Conservation (phyloP, 1,140 invertebrate species). For the Gryon sp. region DNA sequence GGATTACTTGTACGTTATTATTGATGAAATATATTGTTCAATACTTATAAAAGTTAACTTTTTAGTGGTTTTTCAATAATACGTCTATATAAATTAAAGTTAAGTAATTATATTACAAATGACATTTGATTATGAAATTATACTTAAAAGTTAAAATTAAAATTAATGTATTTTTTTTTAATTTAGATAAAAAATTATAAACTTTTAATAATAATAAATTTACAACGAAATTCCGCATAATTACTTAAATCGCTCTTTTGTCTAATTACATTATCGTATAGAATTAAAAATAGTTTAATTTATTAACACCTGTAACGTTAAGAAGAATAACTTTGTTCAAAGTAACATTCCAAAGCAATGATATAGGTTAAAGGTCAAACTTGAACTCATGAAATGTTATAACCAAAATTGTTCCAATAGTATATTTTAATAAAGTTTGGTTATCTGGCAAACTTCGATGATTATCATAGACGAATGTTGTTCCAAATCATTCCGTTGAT, state of each 20-base stretch:
- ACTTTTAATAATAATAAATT: no score
- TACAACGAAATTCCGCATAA: not conserved
- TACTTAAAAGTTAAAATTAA: no score
- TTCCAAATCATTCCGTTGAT: no score
- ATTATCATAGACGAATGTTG: not conserved
- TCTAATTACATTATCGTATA: not conserved
- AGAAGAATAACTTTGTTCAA: constrained; percentile 26
- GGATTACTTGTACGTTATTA: constrained; percentile 8
- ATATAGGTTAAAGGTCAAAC: constrained; percentile 30
- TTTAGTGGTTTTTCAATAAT: no score
- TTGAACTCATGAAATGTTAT: constrained; percentile 13
- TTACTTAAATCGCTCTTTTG: not conserved
- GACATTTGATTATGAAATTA: no score
- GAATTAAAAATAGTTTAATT: constrained; percentile 21
- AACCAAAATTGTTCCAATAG: constrained; percentile 39
- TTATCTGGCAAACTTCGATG: constrained; percentile 25
- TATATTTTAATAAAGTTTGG: constrained; percentile 34
- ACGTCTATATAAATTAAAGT: no score
- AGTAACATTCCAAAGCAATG: constrained; percentile 24
- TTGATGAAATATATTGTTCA: no score
- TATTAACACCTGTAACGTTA: constrained; percentile 23
- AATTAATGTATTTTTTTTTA: no score
- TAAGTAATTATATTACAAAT: no score
- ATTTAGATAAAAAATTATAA: no score
- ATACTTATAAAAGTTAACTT: no score